Percentiles rank a stretch among this genome's conserved stretches.
phyloP scores from a whole-genome alignment of 2,797 vertebrate genomes.

The Nasua narica region DNA sequence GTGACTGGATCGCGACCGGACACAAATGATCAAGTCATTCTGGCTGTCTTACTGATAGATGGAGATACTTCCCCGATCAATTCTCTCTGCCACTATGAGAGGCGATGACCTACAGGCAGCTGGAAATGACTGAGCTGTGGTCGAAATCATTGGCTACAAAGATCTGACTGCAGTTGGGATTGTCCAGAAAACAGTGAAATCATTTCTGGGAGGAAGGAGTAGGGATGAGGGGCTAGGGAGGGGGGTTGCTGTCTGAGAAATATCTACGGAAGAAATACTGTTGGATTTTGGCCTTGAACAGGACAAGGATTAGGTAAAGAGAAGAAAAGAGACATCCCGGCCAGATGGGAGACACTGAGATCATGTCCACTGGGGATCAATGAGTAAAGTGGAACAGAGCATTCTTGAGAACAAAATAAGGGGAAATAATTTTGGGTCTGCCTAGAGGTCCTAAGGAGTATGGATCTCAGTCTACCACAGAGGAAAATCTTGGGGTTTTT shows the following conservation, averaged over 20 bases:
- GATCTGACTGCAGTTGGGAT: not conserved
- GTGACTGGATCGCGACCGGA: constrained; percentile 24
- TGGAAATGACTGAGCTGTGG: constrained; percentile 39
- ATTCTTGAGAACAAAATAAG: not conserved
- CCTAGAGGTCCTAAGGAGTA: not conserved
- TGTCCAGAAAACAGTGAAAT: not conserved
- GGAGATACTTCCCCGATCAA: constrained; percentile 31
- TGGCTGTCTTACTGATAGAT: constrained; percentile 53
- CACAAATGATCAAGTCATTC: constrained; percentile 51
- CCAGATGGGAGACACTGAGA: not conserved
- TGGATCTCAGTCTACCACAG: not conserved
- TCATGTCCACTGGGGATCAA: not conserved
- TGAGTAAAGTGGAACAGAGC: not conserved
- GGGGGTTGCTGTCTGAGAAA: not conserved
- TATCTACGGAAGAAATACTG: not conserved
- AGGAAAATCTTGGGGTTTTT: not conserved
- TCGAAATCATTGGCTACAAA: not conserved
- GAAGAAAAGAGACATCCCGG: not conserved
- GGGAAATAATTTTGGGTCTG: not conserved
- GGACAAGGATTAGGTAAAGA: not conserved
- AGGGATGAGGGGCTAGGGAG: not conserved
- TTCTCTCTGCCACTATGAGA: constrained; percentile 40
- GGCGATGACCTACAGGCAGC: constrained; percentile 33
- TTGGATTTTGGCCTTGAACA: not conserved
- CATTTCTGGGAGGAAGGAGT: not conserved